Evolutionary conservation across 1,140 invertebrate species (phyloP), one percentile per base, ranked within the genome.

Genomic region (Proctacanthus coquilletti): DNA sequence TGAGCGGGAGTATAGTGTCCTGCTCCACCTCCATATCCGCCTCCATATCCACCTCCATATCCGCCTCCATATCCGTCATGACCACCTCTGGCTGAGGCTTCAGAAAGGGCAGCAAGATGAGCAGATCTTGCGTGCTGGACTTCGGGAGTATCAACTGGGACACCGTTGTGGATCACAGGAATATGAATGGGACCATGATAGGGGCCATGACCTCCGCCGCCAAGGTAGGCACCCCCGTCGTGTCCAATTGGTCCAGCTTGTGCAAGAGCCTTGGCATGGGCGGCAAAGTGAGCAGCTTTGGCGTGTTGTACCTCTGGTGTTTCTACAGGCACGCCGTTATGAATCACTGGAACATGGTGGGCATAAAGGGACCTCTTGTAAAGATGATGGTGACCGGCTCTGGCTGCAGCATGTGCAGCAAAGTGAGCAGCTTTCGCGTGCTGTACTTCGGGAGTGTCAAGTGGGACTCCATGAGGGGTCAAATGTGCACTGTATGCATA

Each of bases 241-340:
- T n/a, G n/a, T n/a, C n/a, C n/a, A n/a, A n/a, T n/a, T n/a, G n/a
- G n/a, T n/a, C n/a, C n/a, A n/a, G n/a, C n/a, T n/a, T n/a, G n/a
- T 2, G 59, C 61, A 1, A 64, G 61, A 8, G 68, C 65, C 30
- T 65, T 58, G 3, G 66, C 66, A 6, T 68, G 41, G 13, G 69
- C 68, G n/a, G 67, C 64, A 37, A 63, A 56, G 46, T 73, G 72
- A 6, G 66, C 65, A n/a, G 68, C 64, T 45, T 70, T 71, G 15
- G 70, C 70, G 45, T 68, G 66, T 39, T 68, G 65, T 3, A 74
- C 72, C 45, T 71, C 71, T 29, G 66, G 65, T 4, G 70, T 71
- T 34, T 74, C 70, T 1, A 72, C 64, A 5, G 69, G 69, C 3
- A 65, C 62, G 6, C 68, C 70, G 36, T 69, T 65, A 34, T 64